These are phyloP conservation scores for Cathartes aura DNA, from an alignment of 2,113 vertebrate genomes.

Conservation along the genomic window DNA sequence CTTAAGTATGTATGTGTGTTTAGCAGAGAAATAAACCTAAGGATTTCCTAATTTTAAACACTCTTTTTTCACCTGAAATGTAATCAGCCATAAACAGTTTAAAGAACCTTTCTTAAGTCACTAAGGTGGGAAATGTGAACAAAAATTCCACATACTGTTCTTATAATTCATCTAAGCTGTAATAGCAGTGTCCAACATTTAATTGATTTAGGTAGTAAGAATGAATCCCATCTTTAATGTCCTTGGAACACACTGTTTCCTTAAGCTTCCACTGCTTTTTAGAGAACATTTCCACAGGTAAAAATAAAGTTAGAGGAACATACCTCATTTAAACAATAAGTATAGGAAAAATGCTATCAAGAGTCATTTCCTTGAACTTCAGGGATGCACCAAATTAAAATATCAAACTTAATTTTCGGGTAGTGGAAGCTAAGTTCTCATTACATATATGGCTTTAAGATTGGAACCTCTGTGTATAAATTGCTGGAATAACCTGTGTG, in stretches of 20 bases:
- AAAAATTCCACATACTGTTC: background rate
- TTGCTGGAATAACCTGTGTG: background rate
- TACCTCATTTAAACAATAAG: background rate
- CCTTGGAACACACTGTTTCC: background rate
- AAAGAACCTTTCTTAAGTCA: background rate
- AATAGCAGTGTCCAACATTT: background rate
- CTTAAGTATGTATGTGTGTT: background rate
- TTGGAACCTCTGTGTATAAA: background rate
- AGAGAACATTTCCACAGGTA: background rate
- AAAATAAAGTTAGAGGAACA: background rate
- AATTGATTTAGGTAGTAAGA: background rate
- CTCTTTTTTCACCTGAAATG: background rate
- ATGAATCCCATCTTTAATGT: background rate
- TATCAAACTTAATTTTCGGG: background rate
- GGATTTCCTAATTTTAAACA: background rate
- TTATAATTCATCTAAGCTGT: background rate
- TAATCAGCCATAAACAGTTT: background rate
- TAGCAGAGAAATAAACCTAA: background rate
- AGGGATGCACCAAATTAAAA: background rate
- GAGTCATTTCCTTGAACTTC: background rate
- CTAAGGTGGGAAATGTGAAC: background rate
- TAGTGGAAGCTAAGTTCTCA: background rate
- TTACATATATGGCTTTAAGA: background rate
- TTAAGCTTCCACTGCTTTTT: background rate
- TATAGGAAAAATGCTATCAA: background rate